phyloP scores from a whole-genome alignment of 2,888 invertebrate genomes.

The Cephalotes varians region DNA sequence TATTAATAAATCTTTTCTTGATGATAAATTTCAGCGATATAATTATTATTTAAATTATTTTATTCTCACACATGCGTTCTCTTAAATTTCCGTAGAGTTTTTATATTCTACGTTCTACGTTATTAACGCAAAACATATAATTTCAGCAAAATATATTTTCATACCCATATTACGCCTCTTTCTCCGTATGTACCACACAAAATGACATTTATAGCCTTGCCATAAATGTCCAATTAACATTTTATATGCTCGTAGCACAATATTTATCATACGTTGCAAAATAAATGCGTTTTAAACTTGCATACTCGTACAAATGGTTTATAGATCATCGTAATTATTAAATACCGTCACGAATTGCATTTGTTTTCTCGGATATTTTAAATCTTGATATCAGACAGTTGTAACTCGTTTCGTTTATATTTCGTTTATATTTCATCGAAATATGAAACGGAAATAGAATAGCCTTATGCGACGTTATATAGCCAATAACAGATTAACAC shows the following conservation, averaged over 20 bases:
- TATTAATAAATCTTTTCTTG: not conserved
- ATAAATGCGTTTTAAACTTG: constrained; percentile 12
- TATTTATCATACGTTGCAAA: constrained; percentile 20
- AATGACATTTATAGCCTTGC: constrained; percentile 1
- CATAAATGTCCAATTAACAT: constrained; percentile 39
- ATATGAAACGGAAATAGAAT: not conserved
- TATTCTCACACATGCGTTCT: not conserved
- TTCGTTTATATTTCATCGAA: constrained; percentile 12
- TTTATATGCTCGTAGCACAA: constrained; percentile 9
- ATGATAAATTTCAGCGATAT: not conserved
- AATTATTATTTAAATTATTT: constrained; percentile 22
- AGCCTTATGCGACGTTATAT: not conserved
- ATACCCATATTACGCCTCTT: not conserved
- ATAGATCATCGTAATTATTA: constrained; percentile 17
- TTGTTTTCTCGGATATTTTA: not conserved
- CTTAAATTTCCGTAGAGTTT: not conserved
- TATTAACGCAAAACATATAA: constrained; percentile 1
- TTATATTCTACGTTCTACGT: not conserved
- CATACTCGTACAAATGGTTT: not conserved
- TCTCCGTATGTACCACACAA: not conserved
- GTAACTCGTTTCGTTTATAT: not conserved
- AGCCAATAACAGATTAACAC: constrained; percentile 12
- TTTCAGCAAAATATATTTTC: constrained; percentile 2
- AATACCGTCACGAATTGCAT: not conserved
- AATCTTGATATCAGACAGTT: not conserved